Conservation (phyloP, 1,140 invertebrate species). For the Calosoma granatense region DNA sequence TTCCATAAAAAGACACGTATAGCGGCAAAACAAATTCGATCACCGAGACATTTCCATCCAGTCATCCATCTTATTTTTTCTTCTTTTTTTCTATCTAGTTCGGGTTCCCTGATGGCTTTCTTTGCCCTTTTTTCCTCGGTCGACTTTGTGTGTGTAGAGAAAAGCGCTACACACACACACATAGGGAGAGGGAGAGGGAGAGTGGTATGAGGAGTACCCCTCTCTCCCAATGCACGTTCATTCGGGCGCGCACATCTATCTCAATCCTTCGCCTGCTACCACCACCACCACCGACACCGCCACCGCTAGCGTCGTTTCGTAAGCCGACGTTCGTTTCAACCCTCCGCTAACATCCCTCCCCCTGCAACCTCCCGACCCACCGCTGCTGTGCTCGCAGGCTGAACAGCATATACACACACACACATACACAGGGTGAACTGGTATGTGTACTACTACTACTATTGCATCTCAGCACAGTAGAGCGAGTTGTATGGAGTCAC, state of each 20-base stretch:
- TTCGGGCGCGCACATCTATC: not conserved
- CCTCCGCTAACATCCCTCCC: not conserved
- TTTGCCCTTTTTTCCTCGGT: constrained; percentile 24
- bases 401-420: too few species aligned
- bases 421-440: too few species aligned
- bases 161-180: not conserved
- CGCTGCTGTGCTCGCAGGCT: too few species aligned
- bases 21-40: constrained; percentile 33
- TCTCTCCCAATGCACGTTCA: not conserved
- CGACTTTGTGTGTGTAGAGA: not conserved
- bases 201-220: not conserved
- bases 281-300: too few species aligned
- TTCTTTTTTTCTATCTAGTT: constrained; percentile 24
- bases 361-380: not conserved
- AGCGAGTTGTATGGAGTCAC: not conserved
- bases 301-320: not conserved
- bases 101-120: constrained; percentile 28
- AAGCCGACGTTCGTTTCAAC: not conserved
- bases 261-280: not conserved
- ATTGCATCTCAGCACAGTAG: too few species aligned
- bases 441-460: too few species aligned
- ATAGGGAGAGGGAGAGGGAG: not conserved
- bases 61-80: constrained; percentile 33
- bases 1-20: constrained; percentile 25
- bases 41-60: constrained; percentile 33